Conservation (phyloP, 2,113 vertebrate genomes). For the Eonycteris spelaea region DNA sequence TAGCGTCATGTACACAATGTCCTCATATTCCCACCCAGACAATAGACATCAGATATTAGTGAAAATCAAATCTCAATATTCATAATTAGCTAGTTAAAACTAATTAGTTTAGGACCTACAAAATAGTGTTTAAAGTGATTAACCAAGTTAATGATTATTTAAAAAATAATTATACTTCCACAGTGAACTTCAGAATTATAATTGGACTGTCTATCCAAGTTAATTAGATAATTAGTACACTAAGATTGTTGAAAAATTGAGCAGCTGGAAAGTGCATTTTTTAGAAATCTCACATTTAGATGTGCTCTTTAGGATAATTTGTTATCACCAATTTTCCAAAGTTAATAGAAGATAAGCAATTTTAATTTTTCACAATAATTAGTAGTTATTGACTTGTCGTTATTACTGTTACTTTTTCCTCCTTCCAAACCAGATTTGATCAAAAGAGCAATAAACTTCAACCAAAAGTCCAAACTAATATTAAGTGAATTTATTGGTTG, state of each 20-base stretch:
- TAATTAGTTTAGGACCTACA: constrained; percentile 72
- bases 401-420: neutral
- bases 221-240: constrained; percentile 82
- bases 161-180: constrained; percentile 72
- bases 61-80: constrained; percentile 70
- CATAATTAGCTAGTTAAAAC: constrained; percentile 77
- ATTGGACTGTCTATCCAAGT: constrained; percentile 74
- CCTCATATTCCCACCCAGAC: neutral
- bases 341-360: constrained; percentile 38
- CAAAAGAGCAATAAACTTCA: neutral
- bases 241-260: constrained; percentile 57
- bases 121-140: constrained; percentile 77
- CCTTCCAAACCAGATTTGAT: neutral
- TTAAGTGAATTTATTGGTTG: neutral
- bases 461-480: neutral
- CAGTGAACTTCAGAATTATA: constrained; percentile 69
- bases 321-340: constrained; percentile 31
- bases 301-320: constrained; percentile 15
- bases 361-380: constrained; percentile 36
- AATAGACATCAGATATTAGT: constrained; percentile 62
- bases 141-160: constrained; percentile 71
- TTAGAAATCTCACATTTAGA: constrained; percentile 58
- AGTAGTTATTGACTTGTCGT: constrained; percentile 15
- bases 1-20: neutral
- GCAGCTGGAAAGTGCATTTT: constrained; percentile 58